phyloP scores from a whole-genome alignment of 2,888 invertebrate genomes.

The Plemyria rubiginata region DNA sequence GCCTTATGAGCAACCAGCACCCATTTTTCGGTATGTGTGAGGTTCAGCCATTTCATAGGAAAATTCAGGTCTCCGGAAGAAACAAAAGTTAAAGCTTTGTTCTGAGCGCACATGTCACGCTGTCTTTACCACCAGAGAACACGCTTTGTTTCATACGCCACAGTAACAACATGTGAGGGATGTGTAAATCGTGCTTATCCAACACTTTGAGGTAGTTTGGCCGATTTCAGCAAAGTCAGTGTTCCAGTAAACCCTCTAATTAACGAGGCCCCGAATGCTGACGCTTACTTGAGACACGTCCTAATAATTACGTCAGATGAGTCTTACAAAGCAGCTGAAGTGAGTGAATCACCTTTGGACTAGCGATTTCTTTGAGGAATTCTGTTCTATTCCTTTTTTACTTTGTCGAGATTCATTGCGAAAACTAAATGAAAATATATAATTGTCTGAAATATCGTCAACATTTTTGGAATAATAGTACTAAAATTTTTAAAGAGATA shows the following conservation, averaged over 20 bases:
- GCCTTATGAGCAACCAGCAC: background rate
- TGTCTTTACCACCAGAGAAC: too few relatives aligned
- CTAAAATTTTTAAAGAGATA: too few relatives aligned
- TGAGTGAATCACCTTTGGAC: constrained; percentile 8
- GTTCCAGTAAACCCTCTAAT: constrained; percentile 34
- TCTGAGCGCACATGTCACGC: too few relatives aligned
- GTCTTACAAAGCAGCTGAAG: constrained; percentile 30
- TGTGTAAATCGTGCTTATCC: constrained; percentile 33
- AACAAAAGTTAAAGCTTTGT: too few relatives aligned
- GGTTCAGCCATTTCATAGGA: too few relatives aligned
- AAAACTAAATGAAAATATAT: background rate
- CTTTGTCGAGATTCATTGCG: background rate
- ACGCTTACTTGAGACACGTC: constrained; percentile 35
- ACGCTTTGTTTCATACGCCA: background rate
- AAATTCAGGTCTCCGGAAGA: too few relatives aligned
- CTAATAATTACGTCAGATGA: constrained; percentile 39
- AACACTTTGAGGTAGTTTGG: constrained; percentile 26
- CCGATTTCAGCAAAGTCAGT: constrained; percentile 32
- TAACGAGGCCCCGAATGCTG: constrained; percentile 41
- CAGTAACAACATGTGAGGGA: constrained; percentile 6
- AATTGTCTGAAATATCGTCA: too few relatives aligned
- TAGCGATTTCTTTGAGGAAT: background rate
- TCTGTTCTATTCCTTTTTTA: background rate
- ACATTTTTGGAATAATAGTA: too few relatives aligned
- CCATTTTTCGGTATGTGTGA: too few relatives aligned